These are phyloP conservation scores for Brachyistius frenatus DNA, from an alignment of 2,113 vertebrate genomes.

Conservation along the genomic window DNA sequence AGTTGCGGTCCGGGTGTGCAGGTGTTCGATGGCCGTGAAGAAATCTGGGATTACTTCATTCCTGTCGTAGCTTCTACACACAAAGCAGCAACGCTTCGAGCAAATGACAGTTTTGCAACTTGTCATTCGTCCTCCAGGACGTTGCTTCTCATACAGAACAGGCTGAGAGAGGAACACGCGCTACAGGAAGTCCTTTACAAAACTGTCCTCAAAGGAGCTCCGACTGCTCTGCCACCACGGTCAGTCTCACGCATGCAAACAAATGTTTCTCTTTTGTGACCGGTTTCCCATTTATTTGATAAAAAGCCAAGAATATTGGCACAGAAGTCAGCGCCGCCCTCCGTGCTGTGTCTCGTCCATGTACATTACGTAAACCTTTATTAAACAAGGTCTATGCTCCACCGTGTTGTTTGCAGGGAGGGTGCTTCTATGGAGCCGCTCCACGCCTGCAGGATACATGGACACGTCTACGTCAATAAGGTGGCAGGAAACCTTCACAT, in stretches of 20 bases:
- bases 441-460: conserved; percentile 93
- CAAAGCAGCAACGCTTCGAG: neutral
- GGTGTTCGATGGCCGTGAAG: neutral
- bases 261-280: too few relatives aligned
- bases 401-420: conserved; percentile 82
- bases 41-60: neutral
- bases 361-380: too few relatives aligned
- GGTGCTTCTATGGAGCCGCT: conserved; percentile 85
- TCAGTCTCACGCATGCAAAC: conserved; percentile 54
- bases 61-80: neutral
- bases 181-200: conserved; percentile 97
- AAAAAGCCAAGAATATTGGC: too few relatives aligned
- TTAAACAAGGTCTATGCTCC: too few relatives aligned
- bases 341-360: too few relatives aligned
- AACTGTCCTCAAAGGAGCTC: conserved; percentile 90
- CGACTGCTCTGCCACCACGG: conserved; percentile 93
- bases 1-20: neutral
- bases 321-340: too few relatives aligned
- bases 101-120: neutral
- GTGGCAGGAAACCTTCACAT: conserved; percentile 98
- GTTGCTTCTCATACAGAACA: conserved; percentile 89
- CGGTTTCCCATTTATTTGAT: too few relatives aligned
- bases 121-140: conserved; percentile 82
- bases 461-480: conserved; percentile 96
- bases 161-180: conserved; percentile 92